Conservation (phyloP, 2,888 invertebrate species). For the Melangyna quadrimaculata region DNA sequence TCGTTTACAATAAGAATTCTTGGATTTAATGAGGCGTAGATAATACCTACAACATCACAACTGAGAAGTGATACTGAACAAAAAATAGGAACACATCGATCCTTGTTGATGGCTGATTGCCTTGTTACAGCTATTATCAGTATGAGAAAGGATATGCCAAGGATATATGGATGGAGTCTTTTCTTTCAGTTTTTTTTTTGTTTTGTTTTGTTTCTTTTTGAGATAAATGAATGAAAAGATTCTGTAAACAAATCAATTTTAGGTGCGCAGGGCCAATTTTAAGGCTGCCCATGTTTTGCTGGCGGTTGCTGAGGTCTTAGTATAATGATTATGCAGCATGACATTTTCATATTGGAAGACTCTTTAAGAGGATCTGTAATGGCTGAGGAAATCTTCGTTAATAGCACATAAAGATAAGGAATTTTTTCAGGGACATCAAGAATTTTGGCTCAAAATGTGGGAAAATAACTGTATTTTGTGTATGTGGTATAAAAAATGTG, state of each 20-base stretch:
- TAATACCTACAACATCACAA: constrained; percentile 39
- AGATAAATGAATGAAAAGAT: constrained; percentile 61
- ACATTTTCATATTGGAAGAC: constrained; percentile 56
- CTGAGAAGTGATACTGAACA: constrained; percentile 39
- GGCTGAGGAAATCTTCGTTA: constrained; percentile 35
- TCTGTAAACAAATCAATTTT: constrained; percentile 67
- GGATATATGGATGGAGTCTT: constrained; percentile 30
- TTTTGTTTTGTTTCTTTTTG: constrained; percentile 7
- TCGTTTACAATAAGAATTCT: constrained; percentile 47
- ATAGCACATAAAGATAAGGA: constrained; percentile 30
- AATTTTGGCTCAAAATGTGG: neutral
- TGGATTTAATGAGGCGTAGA: constrained; percentile 65
- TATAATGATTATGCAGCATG: constrained; percentile 60
- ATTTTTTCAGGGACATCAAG: neutral
- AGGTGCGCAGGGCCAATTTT: constrained; percentile 44
- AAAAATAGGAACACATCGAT: constrained; percentile 34
- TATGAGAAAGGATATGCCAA: constrained; percentile 44
- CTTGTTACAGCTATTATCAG: constrained; percentile 65
- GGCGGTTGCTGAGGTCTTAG: constrained; percentile 32
- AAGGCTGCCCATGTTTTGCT: constrained; percentile 36
- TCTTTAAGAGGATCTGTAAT: constrained; percentile 16
- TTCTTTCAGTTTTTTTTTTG: neutral
- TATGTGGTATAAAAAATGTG: neutral
- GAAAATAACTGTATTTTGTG: neutral
- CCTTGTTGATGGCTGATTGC: constrained; percentile 70